Percentiles rank a stretch among this genome's conserved stretches.
These are phyloP conservation scores for Zingel zingel DNA, from an alignment of 2,113 vertebrate genomes.

Conservation along the genomic window DNA sequence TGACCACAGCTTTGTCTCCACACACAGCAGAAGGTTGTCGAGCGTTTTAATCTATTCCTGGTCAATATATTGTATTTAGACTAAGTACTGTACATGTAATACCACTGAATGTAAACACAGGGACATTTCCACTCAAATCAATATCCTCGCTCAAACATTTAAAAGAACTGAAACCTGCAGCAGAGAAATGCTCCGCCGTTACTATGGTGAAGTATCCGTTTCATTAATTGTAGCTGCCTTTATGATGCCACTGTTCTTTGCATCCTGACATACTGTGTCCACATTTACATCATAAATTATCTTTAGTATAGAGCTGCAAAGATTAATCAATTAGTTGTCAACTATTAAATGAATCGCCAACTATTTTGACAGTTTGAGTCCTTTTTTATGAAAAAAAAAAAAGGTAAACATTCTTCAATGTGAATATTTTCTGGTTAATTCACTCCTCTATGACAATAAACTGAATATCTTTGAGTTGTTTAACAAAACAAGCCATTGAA, in stretches of 20 bases:
- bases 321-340: too few species aligned
- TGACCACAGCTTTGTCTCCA: slow-evolving; percentile 34
- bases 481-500: too few species aligned
- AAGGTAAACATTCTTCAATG: too few species aligned
- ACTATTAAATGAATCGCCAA: too few species aligned
- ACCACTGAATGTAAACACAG: not conserved
- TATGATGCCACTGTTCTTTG: not conserved
- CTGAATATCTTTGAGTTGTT: too few species aligned
- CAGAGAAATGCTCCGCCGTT: slow-evolving; percentile 1
- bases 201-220: slow-evolving; percentile 10
- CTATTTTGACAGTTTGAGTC: too few species aligned
- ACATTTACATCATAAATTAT: not conserved
- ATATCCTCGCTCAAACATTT: not conserved
- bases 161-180: slow-evolving; percentile 2
- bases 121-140: not conserved
- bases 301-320: too few species aligned
- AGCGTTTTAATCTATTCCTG: slow-evolving; percentile 23
- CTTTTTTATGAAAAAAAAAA: too few species aligned
- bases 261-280: not conserved
- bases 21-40: not conserved
- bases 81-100: slow-evolving; percentile 4
- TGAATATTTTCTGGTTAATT: too few species aligned
- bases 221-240: not conserved
- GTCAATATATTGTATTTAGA: not conserved
- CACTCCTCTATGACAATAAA: too few species aligned